Evolutionary conservation across 2,888 invertebrate genomes (phyloP), one percentile per base, ranked within the genome.

Genomic region (Physocephala rufipes): DNA sequence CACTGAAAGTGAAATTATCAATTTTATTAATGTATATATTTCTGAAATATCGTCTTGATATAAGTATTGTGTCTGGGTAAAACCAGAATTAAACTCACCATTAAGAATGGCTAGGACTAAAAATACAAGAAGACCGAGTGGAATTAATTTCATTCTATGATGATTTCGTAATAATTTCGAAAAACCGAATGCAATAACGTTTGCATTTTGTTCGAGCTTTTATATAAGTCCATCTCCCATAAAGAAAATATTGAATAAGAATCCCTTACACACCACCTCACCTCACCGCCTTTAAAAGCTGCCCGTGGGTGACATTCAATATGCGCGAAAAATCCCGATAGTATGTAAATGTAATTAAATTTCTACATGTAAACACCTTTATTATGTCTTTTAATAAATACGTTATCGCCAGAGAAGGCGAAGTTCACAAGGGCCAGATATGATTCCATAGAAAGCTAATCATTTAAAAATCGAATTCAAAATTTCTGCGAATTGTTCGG

Each of bases 121-220:
- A 21, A 55, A 13, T 24, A 55, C 21, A 55, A 55, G 55, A n/a
- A 55, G 55, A 55, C 21, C 55, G 55, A 55, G 26, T 55, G 24
- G 19, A 55, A 7, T 24, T 2, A 55, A 55, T n/a, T 55, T 55
- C 55, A 55, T 55, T 21, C 1, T 55, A 21, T 15, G 15, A 45
- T 15, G 45, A 45, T 15, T 45, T n/a, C n/a, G n/a, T 45, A 45
- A 45, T 15, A 45, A 15, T 12, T 15, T 15, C 12, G 12, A 9
- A 45, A 9, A 45, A 13, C 55, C 26, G 55, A 55, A 55, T 55
- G 55, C 15, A 55, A 24, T 55, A 26, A 55, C 45, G 15, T 45
- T 45, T 45, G 45, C 15, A 45, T 45, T 45, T 45, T 15, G 12
- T 45, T 45, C 45, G 15, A 45, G 45, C 15, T 9, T 45, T 15